Evolutionary conservation across 2,888 invertebrate genomes (phyloP).

Genomic region (Tetrapedia diversipes): DNA sequence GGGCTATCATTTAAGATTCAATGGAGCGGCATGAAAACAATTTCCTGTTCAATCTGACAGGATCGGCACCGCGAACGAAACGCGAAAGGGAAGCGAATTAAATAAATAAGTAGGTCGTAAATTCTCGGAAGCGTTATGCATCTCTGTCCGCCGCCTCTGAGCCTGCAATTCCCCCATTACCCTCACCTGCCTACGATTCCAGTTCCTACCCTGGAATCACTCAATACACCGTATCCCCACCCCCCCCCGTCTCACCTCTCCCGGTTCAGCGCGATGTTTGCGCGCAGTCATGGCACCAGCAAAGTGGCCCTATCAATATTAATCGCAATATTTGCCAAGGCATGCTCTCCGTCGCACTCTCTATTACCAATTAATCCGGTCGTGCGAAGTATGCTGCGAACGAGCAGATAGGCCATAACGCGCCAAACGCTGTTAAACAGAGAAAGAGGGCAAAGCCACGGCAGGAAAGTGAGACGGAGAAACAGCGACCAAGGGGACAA

Average conservation of each 20-base stretch:
- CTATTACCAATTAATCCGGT: conserved; percentile 82
- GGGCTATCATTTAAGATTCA: not conserved
- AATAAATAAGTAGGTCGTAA: conserved; percentile 15
- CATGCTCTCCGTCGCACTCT: conserved; percentile 75
- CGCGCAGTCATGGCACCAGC: conserved; percentile 62
- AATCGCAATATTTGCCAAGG: conserved; percentile 79
- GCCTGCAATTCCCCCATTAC: conserved; percentile 31
- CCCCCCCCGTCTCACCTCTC: conserved; percentile 17
- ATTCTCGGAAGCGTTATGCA: conserved; percentile 29
- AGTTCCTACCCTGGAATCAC: conserved; percentile 30
- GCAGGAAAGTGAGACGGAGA: conserved; percentile 22
- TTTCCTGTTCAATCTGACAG: not conserved
- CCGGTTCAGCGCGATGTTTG: conserved; percentile 47
- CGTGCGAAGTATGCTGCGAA: conserved; percentile 81
- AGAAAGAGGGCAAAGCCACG: conserved; percentile 30
- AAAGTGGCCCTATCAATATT: conserved; percentile 81
- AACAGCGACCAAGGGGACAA: conserved; percentile 42
- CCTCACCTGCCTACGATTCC: conserved; percentile 18
- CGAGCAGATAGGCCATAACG: conserved; percentile 71
- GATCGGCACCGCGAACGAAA: not conserved
- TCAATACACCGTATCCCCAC: conserved; percentile 26
- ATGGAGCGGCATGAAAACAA: not conserved
- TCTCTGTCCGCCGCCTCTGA: conserved; percentile 17
- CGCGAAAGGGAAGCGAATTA: conserved; percentile 12
- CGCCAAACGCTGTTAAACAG: conserved; percentile 45